Base-by-base conservation (phyloP, 2,797 vertebrate genomes). In the Anabacerthia variegaticeps region DNA sequence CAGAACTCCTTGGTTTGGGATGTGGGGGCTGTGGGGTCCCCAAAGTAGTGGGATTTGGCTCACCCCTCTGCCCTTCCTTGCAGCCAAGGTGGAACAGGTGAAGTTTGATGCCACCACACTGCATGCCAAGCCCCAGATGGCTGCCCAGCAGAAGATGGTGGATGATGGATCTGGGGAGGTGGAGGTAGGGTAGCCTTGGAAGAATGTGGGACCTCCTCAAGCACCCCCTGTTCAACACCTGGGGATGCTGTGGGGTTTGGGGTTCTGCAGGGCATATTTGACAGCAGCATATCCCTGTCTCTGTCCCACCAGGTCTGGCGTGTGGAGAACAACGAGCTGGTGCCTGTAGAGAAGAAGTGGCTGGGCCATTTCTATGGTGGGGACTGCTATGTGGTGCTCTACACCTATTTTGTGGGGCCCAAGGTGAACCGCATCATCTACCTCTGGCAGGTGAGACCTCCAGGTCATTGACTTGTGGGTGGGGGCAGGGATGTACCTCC, bases 141-240 rank as follows among this genome's bases (percentile, higher is more conserved):
- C 99, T 1, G 99, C 99, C 36, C 98, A 98, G 96, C 98, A 99
- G 94, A 98, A 98, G 95, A 99, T 99, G 98, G 98, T 99, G 76
- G 99, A 99, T 12, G 99, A 99, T 10, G 99, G 99, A 61, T 98
- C 98, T 0, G 99, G 99, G 41, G 98, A 98, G 63, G 97, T 92
- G 7, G 97, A 99, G 98, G 99, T 99, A 89, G 14, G 37, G 21
- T 48, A 21, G 9, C 30, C 0, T 0, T 43, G 16, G 26, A 30
- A 67, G 44, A 72, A 81, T 23, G 27, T 7, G 10, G 7, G 21
- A 75, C 21, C 22, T 17, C 36, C 26, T 78, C 0, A 3, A 22
- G 8, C 11, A 22, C 18, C 6, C 3, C 11, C 3, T 17, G 24
- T 9, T 11, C 26, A 68, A 2, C 14, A 14, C 10, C 3, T 4